Evolutionary conservation across 2,113 vertebrate genomes (phyloP), one percentile per base, ranked within the genome.

Genomic region (Tinamus guttatus): DNA sequence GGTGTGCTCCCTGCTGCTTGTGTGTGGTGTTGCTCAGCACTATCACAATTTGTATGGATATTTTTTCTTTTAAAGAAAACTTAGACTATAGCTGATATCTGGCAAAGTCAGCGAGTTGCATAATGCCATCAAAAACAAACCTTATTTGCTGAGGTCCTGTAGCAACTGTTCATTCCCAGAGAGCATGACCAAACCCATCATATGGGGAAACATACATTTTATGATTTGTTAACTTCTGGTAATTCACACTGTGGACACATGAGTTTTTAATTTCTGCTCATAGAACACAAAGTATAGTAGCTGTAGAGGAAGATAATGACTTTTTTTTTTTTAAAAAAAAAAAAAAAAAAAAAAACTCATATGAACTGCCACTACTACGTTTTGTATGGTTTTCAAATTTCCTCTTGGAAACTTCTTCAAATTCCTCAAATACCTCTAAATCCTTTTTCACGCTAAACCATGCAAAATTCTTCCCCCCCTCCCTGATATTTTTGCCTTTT

Each of bases 1-100:
- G 96, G 94, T 94, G 73, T 90, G 93, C 96, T 97, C 96, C 97
- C 97, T 94, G 81, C 94, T 97, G 96, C 95, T 97, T 96, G 54
- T 82, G 74, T 94, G 71, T 80, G 94, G 95, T 93, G 95, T 85
- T 97, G 95, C 92, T 97, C 91, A 95, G 90, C 95, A 92, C 71
- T 89, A 85, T 34, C 25, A 78, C 45, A 77, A 89, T 74, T 75
- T n/a, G 51, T 21, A 91, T 13, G 27, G 21, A 3, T 17, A 10
- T 58, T 30, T 56, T 27, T 25, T 58, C 14, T 6, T 22, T 20
- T 16, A 6, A 73, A 64, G 76, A 90, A 81, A 58, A 89, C 58
- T 38, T 15, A 71, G 38, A 13, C 11, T 70, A n/a, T 62, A 60
- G 68, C 11, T 22, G 16, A 92, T 90, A 90, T 92, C 77, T 70